Percentiles rank a stretch among this genome's conserved stretches.
Conservation (phyloP, 2,113 vertebrate genomes). For the Terrapene triunguis region DNA sequence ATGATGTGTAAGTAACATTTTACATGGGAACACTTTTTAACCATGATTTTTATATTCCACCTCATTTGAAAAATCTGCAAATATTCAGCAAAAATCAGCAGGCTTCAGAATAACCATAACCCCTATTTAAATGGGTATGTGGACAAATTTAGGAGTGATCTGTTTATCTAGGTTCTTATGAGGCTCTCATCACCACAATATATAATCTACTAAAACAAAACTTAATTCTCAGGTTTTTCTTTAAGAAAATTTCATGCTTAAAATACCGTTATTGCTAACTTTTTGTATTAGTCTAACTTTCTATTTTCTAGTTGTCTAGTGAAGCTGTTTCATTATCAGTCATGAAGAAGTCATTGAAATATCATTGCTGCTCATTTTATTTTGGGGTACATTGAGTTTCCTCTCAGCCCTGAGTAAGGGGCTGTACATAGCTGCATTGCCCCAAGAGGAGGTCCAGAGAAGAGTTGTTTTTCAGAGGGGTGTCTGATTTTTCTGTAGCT, state of each 20-base stretch:
- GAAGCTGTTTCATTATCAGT: conserved; percentile 68
- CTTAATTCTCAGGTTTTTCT: conserved; percentile 1
- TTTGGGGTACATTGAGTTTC: conserved; percentile 19
- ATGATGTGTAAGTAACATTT: conserved; percentile 16
- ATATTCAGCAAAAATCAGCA: conserved; percentile 12
- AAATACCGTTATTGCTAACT: conserved; percentile 36
- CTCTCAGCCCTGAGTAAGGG: conserved; percentile 10
- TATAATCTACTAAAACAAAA: neutral
- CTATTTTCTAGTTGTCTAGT: conserved; percentile 39
- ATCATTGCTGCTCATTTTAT: neutral
- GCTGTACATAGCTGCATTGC: conserved; percentile 45
- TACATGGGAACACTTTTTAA: conserved; percentile 7
- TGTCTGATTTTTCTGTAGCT: conserved; percentile 8
- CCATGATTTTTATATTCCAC: conserved; percentile 41
- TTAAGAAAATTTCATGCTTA: neutral
- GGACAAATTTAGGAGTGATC: neutral
- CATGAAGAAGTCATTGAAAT: conserved; percentile 7
- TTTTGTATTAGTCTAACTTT: neutral
- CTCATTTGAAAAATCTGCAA: conserved; percentile 19
- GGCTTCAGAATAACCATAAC: neutral
- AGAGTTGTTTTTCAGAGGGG: conserved; percentile 36
- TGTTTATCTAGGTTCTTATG: neutral
- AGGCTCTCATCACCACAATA: neutral
- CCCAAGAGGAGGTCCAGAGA: conserved; percentile 31
- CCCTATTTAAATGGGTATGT: conserved; percentile 9